Evolutionary conservation across 92 coral and sea anemone genomes (phyloP).

Genomic region (Epizoanthus ramosus): DNA sequence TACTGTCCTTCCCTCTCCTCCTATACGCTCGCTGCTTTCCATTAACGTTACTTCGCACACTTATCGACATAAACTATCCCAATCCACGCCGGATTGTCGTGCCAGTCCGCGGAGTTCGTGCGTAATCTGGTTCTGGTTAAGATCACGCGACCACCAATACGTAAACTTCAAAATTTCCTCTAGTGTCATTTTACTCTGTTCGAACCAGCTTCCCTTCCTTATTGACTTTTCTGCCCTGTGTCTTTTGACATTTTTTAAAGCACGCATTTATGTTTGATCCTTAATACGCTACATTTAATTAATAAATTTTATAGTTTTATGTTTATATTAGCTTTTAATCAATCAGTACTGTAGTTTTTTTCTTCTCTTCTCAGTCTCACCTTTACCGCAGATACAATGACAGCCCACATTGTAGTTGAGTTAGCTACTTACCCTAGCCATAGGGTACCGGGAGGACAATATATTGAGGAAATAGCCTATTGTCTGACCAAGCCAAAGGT

Average conservation of each 20-base stretch:
- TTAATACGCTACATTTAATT: too few species aligned
- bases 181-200: slow-evolving; percentile 63
- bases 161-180: slow-evolving; percentile 69
- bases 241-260: slow-evolving; percentile 25
- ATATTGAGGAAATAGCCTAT: too few species aligned
- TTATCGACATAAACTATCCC: slow-evolving; percentile 51
- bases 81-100: slow-evolving; percentile 37
- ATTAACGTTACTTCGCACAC: slow-evolving; percentile 44
- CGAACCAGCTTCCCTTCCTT: slow-evolving; percentile 69
- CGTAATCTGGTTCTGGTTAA: slow-evolving; percentile 47
- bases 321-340: too few species aligned
- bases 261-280: too few species aligned
- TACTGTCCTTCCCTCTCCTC: slow-evolving; percentile 53
- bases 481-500: too few species aligned
- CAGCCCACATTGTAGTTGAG: too few species aligned
- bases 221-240: slow-evolving; percentile 55
- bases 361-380: too few species aligned
- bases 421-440: too few species aligned
- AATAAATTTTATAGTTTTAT: too few species aligned
- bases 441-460: too few species aligned
- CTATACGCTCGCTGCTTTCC: slow-evolving; percentile 42
- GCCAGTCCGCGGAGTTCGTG: slow-evolving; percentile 34
- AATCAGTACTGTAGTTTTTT: too few species aligned
- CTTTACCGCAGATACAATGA: too few species aligned
- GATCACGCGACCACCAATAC: slow-evolving; percentile 63